Percentiles rank a stretch among this genome's conserved stretches.
These are phyloP conservation scores for Deroptyus accipitrinus DNA, from an alignment of 2,113 vertebrate species.

Conservation along the genomic window DNA sequence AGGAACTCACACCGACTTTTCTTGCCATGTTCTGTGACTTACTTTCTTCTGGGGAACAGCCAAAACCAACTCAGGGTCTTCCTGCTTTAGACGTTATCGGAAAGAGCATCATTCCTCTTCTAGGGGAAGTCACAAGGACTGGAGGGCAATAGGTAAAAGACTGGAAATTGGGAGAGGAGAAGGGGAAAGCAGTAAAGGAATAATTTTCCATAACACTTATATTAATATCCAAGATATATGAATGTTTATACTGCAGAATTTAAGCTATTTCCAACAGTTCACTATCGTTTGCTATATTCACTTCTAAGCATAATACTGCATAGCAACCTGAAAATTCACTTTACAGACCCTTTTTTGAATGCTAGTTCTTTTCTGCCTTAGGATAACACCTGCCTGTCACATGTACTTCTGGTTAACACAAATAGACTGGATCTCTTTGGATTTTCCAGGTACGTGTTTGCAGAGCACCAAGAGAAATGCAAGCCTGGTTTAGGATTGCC, in stretches of 20 bases:
- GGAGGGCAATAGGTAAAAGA: not conserved
- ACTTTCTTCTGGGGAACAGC: not conserved
- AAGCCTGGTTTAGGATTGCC: not conserved
- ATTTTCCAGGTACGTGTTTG: accelerated
- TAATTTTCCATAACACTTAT: not conserved
- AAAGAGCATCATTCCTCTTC: not conserved
- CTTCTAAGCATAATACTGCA: not conserved
- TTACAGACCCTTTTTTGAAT: not conserved
- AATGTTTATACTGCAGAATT: not conserved
- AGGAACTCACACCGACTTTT: not conserved
- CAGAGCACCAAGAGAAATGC: not conserved
- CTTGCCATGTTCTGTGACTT: not conserved
- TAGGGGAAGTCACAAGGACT: not conserved
- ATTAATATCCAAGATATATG: not conserved
- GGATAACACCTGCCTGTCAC: not conserved
- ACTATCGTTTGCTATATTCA: not conserved
- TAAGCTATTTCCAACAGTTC: not conserved
- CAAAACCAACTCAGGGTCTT: not conserved
- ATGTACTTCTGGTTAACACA: not conserved
- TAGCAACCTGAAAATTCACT: not conserved
- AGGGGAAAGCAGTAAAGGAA: not conserved
- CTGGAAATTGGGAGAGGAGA: not conserved
- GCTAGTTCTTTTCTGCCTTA: not conserved
- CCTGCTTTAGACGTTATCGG: not conserved
- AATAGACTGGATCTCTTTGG: not conserved